These are phyloP conservation scores for Corapipo altera DNA, from an alignment of 2,113 vertebrate genomes.

Conservation along the genomic window DNA sequence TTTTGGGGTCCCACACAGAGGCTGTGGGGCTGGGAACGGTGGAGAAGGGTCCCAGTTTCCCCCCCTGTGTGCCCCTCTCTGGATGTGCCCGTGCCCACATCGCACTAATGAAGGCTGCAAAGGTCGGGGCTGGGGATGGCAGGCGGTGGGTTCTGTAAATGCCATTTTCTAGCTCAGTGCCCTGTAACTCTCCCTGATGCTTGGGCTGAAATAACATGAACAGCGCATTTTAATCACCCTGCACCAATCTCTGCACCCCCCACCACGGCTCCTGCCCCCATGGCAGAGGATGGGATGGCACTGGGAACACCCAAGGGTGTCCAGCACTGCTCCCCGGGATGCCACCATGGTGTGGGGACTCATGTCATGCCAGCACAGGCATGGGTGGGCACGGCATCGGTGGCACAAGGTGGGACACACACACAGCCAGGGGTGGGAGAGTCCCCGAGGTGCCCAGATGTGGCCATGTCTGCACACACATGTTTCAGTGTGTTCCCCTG, in stretches of 20 bases:
- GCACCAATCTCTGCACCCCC: neutral
- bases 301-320: neutral
- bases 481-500: neutral
- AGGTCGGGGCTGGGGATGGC: constrained; percentile 66
- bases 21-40: neutral
- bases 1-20: neutral
- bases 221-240: constrained; percentile 70
- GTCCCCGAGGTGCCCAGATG: fast-evolving
- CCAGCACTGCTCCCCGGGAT: fast-evolving
- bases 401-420: fast-evolving
- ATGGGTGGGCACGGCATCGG: fast-evolving
- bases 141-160: constrained; percentile 72
- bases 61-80: fast-evolving
- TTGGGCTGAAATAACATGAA: constrained; percentile 69
- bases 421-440: fast-evolving
- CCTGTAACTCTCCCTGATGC: constrained; percentile 70
- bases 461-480: fast-evolving
- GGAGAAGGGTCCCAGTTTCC: neutral
- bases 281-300: neutral
- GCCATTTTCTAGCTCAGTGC: constrained; percentile 84
- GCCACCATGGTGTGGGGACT: fast-evolving
- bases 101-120: constrained; percentile 65
- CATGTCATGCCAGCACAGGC: neutral
- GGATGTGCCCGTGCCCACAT: fast-evolving
- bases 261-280: fast-evolving